Evolutionary conservation across 1,140 invertebrate genomes (phyloP).

Genomic region (Leptestheria dahalacensis): DNA sequence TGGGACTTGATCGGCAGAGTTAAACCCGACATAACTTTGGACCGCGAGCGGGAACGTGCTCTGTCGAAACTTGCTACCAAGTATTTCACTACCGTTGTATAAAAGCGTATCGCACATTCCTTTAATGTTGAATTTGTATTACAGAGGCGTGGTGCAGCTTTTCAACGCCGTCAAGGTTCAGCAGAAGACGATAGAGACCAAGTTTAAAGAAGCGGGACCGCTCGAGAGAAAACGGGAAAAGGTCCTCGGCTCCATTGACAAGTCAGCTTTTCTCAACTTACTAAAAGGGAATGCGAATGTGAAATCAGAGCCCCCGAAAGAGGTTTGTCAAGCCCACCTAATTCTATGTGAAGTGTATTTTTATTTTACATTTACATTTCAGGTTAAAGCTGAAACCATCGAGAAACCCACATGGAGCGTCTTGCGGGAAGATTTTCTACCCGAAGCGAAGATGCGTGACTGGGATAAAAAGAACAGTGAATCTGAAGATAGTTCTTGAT

Average conservation of each 20-base stretch:
- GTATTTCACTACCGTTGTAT: constrained; percentile 24
- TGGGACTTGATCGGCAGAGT: constrained; percentile 46
- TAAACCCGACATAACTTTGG: constrained; percentile 55
- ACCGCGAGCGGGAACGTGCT: constrained; percentile 48
- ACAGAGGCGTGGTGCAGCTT: constrained; percentile 73
- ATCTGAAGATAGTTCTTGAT: constrained; percentile 22
- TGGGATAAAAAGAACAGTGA: constrained; percentile 60
- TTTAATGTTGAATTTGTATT: constrained; percentile 22
- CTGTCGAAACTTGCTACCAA: constrained; percentile 67
- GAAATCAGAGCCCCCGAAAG: constrained; percentile 23
- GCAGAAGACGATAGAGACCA: constrained; percentile 56
- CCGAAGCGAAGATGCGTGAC: constrained; percentile 63
- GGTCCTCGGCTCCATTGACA: constrained; percentile 62
- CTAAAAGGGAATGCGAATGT: constrained; percentile 28
- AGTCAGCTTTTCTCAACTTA: constrained; percentile 63
- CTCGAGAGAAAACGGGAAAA: constrained; percentile 66
- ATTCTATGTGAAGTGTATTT: constrained; percentile 34
- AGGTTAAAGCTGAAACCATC: constrained; percentile 29
- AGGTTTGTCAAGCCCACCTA: constrained; percentile 44
- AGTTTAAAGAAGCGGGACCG: constrained; percentile 53
- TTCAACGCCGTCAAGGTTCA: constrained; percentile 80
- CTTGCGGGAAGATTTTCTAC: constrained; percentile 68
- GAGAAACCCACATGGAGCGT: constrained; percentile 39
- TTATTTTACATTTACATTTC: constrained; percentile 14
- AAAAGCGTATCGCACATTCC: not conserved